phyloP scores from a whole-genome alignment of 2,888 invertebrate species.

The Homarus gammarus region DNA sequence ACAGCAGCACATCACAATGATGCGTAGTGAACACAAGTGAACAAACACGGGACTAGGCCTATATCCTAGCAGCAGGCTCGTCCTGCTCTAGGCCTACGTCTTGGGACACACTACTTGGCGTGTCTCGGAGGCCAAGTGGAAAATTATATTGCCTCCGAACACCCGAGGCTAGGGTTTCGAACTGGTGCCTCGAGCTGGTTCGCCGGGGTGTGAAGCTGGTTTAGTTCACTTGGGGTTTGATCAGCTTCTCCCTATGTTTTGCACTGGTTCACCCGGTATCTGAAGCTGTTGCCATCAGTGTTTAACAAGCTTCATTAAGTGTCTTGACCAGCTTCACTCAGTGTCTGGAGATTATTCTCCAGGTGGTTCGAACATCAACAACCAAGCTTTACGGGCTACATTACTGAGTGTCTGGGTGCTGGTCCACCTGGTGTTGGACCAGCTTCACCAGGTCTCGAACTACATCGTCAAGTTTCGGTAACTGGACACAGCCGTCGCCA shows the following conservation, averaged over 20 bases:
- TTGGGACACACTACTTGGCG: background rate
- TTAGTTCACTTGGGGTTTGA: no score
- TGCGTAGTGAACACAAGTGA: background rate
- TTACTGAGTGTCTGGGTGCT: no score
- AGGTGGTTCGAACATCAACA: no score
- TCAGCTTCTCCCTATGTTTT: no score
- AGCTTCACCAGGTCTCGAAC: no score
- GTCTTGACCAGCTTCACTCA: background rate
- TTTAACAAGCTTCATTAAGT: background rate
- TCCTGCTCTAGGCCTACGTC: background rate
- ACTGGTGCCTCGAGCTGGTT: background rate
- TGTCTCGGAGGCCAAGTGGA: background rate
- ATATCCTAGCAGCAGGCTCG: background rate
- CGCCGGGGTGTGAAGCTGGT: no score
- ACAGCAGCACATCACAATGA: background rate
- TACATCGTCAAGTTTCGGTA: no score
- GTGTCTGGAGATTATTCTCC: background rate
- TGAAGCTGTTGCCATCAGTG: background rate
- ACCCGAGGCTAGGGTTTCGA: background rate
- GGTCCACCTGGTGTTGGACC: no score
- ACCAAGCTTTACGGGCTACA: no score
- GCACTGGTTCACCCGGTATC: no score
- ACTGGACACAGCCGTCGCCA: background rate
- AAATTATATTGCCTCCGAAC: background rate
- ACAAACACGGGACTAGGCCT: background rate